phyloP scores from a whole-genome alignment of 2,888 invertebrate genomes.

The Drosophila incognita region DNA sequence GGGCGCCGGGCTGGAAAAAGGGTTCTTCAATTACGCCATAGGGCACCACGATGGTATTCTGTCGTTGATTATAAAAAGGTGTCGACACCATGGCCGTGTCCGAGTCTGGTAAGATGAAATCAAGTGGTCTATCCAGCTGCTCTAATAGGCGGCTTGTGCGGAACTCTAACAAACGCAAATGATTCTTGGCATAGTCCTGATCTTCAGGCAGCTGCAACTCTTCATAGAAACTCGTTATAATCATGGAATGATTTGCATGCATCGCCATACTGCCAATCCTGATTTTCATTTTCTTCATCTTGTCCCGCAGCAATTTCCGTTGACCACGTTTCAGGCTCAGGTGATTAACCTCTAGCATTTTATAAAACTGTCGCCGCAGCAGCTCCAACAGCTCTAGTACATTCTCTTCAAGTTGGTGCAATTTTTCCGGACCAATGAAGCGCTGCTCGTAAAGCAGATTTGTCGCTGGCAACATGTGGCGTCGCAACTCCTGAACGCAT shows the following conservation, averaged over 20 bases:
- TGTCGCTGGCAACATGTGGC: slow-evolving; percentile 74
- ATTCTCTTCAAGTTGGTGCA: slow-evolving; percentile 15
- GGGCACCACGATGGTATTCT: slow-evolving; percentile 78
- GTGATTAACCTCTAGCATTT: slow-evolving; percentile 50
- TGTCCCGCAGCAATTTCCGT: slow-evolving; percentile 43
- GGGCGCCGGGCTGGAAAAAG: slow-evolving; percentile 51
- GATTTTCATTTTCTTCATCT: slow-evolving; percentile 55
- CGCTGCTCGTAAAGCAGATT: slow-evolving; percentile 67
- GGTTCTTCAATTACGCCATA: slow-evolving; percentile 69
- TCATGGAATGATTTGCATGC: slow-evolving; percentile 29
- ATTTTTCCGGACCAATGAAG: slow-evolving; percentile 31
- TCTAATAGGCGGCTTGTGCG: slow-evolving; percentile 32
- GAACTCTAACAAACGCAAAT: slow-evolving; percentile 63
- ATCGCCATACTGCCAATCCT: slow-evolving; percentile 79
- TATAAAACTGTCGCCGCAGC: slow-evolving; percentile 56
- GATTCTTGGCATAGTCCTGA: slow-evolving; percentile 62
- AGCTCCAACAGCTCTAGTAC: slow-evolving; percentile 37
- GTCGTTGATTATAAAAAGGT: slow-evolving; percentile 66
- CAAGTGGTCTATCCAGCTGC: slow-evolving; percentile 13
- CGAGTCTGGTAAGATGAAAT: slow-evolving; percentile 43
- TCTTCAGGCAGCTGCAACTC: slow-evolving; percentile 33
- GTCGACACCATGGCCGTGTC: slow-evolving; percentile 50
- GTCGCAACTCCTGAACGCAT: slow-evolving; percentile 74
- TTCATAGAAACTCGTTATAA: slow-evolving; percentile 57
- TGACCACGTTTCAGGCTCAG: slow-evolving; percentile 36